Evolutionary conservation across 2,797 vertebrate species (phyloP).

Genomic region (Steatocranus sp.): DNA sequence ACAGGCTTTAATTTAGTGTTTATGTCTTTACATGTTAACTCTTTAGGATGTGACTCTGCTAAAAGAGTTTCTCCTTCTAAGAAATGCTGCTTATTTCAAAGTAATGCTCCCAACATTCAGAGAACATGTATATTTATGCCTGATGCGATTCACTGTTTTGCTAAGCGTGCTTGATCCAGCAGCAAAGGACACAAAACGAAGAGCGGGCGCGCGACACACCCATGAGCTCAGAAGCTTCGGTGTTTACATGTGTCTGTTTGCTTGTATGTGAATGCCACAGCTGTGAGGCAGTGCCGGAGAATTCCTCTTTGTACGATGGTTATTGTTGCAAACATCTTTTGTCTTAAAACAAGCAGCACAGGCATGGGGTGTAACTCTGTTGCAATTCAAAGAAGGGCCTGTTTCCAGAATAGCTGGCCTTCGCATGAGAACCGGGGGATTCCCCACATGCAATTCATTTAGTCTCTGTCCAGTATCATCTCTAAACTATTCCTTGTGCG

Average conservation of each 20-base stretch:
- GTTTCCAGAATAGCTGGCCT: slow-evolving; percentile 64
- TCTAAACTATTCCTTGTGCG: not conserved
- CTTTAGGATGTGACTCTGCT: not conserved
- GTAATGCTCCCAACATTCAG: not conserved
- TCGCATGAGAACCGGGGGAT: slow-evolving; percentile 60
- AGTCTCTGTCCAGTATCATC: slow-evolving; percentile 19
- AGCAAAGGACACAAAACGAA: not conserved
- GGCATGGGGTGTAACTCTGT: slow-evolving; percentile 6
- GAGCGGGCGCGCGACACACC: not conserved
- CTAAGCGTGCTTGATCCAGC: not conserved
- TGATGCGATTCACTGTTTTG: not conserved
- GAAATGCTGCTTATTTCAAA: not conserved
- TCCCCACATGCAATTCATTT: slow-evolving; percentile 35
- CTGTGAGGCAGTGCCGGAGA: slow-evolving; percentile 5
- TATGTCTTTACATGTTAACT: not conserved
- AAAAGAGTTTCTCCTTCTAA: not conserved
- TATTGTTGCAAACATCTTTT: slow-evolving; percentile 45
- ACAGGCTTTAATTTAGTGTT: not conserved
- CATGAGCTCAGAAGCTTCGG: not conserved
- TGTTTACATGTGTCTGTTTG: not conserved
- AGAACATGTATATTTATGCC: not conserved
- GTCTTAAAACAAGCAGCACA: slow-evolving; percentile 16
- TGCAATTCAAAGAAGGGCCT: slow-evolving; percentile 24
- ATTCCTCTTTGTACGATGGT: slow-evolving; percentile 15
- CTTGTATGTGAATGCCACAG: not conserved